Evolutionary conservation across 1,140 invertebrate species (phyloP), one percentile per base, ranked within the genome.

Genomic region (Conopomorpha cramerella): DNA sequence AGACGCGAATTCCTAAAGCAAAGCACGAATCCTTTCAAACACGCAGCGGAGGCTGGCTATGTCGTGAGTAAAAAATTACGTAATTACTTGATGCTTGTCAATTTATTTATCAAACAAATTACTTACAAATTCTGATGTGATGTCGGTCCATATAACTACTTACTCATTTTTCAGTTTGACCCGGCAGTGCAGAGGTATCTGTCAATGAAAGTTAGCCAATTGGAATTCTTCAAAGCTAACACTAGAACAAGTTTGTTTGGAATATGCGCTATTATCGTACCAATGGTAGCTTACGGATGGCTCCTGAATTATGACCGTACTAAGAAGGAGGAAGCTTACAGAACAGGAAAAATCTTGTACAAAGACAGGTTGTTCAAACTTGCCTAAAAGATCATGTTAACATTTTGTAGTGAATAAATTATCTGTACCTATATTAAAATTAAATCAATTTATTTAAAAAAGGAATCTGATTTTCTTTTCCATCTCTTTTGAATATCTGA

Each of bases 141-240:
- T 25, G 2, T 49, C 45, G n/a, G 26, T 33, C n/a, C n/a, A n/a
- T n/a, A n/a, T n/a, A n/a, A n/a, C n/a, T n/a, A n/a, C n/a, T n/a
- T n/a, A n/a, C 48, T 73, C 62, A 58, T 64, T 54, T 81, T 81
- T 29, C 58, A 94, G 91, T 86, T 92, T 61, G 91, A 93, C 71
- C 65, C 83, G 30, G 86, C 82, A 13, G 46, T 92, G 10, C 82
- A 89, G 49, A 82, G 89, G 38, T 91, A 82, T 51, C 64, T 83
- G 45, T 80, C 88, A 0, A 84, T 89, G 81, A 82, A 82, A 65
- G 80, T 82, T 0, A 82, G 76, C 2, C 71, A 81, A 26, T 83
- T 79, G 37, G 82, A 90, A 7, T 74, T 84, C 48, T 92, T 91
- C 60, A 84, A 82, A 51, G 82, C 87, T 12, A 88, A 82, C 17